Conservation (phyloP, 2,888 invertebrate species). For the Temnothorax rugatulus region DNA sequence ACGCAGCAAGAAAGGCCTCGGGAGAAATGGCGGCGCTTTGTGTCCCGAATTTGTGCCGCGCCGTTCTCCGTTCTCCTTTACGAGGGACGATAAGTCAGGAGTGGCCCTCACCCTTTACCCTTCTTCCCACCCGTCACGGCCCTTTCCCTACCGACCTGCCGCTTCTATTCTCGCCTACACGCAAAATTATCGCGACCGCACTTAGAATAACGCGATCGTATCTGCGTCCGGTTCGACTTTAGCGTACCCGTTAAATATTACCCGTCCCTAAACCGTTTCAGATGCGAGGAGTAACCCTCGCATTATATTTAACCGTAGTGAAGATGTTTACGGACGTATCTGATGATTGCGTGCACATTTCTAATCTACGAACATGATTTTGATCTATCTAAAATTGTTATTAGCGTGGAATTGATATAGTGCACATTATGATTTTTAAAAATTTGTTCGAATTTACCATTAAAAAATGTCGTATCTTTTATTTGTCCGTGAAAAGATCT, state of each 20-base stretch:
- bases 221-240: conserved; percentile 61
- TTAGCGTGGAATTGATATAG: neutral
- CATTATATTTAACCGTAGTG: conserved; percentile 22
- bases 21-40: conserved; percentile 80
- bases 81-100: conserved; percentile 77
- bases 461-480: neutral
- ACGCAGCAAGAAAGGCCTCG: conserved; percentile 71
- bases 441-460: neutral
- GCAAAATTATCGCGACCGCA: conserved; percentile 62
- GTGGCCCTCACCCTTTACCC: conserved; percentile 61
- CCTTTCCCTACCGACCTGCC: conserved; percentile 58
- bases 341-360: conserved; percentile 18
- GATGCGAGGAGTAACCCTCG: conserved; percentile 4
- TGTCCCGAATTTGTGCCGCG: conserved; percentile 80
- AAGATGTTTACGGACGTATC: conserved; percentile 47
- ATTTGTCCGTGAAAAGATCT: neutral
- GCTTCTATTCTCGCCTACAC: conserved; percentile 53
- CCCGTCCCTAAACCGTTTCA: conserved; percentile 31
- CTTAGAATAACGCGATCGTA: conserved; percentile 62
- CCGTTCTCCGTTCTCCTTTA: conserved; percentile 78
- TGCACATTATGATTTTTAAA: neutral
- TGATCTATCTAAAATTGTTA: conserved; percentile 5
- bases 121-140: conserved; percentile 30
- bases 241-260: conserved; percentile 58
- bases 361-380: conserved; percentile 11